Base-by-base conservation (phyloP, 2,888 invertebrate genomes). In the Chloroclysta siterata region DNA sequence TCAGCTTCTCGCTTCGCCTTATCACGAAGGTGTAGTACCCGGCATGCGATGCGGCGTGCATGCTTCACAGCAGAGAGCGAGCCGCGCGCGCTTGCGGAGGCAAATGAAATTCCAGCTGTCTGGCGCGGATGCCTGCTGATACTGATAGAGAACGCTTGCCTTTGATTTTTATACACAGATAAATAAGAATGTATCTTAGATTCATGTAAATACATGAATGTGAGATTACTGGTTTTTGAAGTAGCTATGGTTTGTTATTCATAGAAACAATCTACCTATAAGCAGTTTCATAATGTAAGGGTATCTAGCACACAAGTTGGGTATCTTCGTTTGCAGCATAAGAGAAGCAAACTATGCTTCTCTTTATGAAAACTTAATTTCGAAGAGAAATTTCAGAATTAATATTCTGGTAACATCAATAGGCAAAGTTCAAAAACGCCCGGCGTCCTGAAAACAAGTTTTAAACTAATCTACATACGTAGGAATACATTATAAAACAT, bases 41-140 rank as follows among this genome's bases (percentile, higher is more conserved):
- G 46, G 33, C 28, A 48, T 39, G 46, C 29, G 44, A 28, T 22
- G 52, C 22, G 15, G 52, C 36, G 13, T 13, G 59, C 33, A 15
- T 42, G 39, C 57, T 33, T 17, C 54, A 44, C 53, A 47, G 55
- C 28, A 41, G 39, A 28, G 17, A 22, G 57, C 58, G 52, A 6
- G 22, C 29, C 52, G 5, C 22, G 15, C 46, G 39, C 10, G 33
- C 52, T 44, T 33, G 46, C 50, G 8, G 28, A 28, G 22, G 39
- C 10, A 14, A 53, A 53, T 59, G 22, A 53, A 53, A 59, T 59
- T 53, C 53, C 39, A 22, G 47, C 36, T 59, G 47, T 15, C 39
- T 14, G 46, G 53, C 11, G 52, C 10, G 17, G 59, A 28, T 53
- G 47, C 53, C 36, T 17, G 44, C 44, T 5, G 36, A 11, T 39